Percentiles rank a stretch among this genome's conserved stretches.
These are phyloP conservation scores for Cyclargus thomasi DNA, from an alignment of 1,140 invertebrate genomes.

Conservation along the genomic window DNA sequence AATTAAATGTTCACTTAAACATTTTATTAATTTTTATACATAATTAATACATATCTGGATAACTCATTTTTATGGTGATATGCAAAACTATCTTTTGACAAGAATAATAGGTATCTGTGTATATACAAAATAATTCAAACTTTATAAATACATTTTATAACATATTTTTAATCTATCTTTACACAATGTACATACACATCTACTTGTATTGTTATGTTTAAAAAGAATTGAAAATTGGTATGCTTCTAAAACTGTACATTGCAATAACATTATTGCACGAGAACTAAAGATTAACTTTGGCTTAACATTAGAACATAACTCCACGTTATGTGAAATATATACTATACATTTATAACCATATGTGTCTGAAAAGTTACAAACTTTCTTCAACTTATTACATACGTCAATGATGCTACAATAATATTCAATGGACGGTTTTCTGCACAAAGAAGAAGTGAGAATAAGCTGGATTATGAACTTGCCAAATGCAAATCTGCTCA, in stretches of 20 bases:
- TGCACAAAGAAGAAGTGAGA: background rate
- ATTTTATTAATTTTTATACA: constrained; percentile 23
- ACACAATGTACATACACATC: constrained; percentile 57
- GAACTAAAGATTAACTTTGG: constrained; percentile 71
- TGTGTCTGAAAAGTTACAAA: background rate
- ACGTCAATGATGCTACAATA: background rate
- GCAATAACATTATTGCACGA: constrained; percentile 71
- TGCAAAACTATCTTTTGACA: constrained; percentile 44
- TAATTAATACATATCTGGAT: constrained; percentile 29
- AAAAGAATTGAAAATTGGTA: constrained; percentile 42
- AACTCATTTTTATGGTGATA: constrained; percentile 45
- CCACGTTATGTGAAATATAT: constrained; percentile 6
- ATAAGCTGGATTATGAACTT: too few species aligned
- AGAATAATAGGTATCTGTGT: constrained; percentile 30
- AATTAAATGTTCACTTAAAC: constrained; percentile 22
- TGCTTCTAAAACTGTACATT: constrained; percentile 62
- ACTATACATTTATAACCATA: constrained; percentile 4
- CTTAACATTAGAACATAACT: constrained; percentile 62
- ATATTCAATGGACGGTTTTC: constrained; percentile 6
- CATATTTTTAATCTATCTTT: background rate
- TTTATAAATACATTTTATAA: constrained; percentile 40
- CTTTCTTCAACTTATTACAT: background rate
- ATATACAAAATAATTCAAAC: constrained; percentile 48
- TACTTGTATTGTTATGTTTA: constrained; percentile 41
- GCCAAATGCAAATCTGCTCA: too few species aligned